Conservation (phyloP, 2,888 invertebrate genomes). For the Eristalis tenax region DNA sequence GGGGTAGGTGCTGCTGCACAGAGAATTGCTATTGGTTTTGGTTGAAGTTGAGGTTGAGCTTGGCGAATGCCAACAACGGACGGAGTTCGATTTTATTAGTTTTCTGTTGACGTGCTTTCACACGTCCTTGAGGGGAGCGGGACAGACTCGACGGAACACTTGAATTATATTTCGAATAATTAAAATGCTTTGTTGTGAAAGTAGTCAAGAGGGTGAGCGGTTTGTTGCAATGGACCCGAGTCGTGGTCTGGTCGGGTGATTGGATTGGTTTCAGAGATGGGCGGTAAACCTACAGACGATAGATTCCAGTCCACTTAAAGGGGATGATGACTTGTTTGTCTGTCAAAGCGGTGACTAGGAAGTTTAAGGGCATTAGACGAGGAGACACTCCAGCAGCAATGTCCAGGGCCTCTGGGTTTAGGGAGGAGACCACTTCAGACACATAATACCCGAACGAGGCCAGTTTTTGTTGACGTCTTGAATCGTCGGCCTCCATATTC, state of each 20-base stretch:
- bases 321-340: not conserved
- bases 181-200: not conserved
- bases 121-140: not conserved
- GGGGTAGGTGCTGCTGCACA: not conserved
- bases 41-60: not conserved
- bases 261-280: not conserved
- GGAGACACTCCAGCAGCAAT: no score
- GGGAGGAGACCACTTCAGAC: no score
- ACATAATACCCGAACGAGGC: no score
- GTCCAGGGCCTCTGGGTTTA: no score
- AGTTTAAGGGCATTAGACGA: no score
- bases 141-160: not conserved
- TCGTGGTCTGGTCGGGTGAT: not conserved
- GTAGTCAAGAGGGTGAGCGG: not conserved
- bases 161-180: not conserved
- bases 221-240: not conserved
- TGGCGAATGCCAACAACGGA: no score
- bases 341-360: not conserved
- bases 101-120: not conserved
- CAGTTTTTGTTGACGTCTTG: no score
- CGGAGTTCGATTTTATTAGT: not conserved
- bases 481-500: no score
- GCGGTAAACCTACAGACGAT: not conserved
- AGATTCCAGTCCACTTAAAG: not conserved
- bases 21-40: not conserved